Evolutionary conservation across 1,140 invertebrate genomes (phyloP).

Genomic region (Battus philenor): DNA sequence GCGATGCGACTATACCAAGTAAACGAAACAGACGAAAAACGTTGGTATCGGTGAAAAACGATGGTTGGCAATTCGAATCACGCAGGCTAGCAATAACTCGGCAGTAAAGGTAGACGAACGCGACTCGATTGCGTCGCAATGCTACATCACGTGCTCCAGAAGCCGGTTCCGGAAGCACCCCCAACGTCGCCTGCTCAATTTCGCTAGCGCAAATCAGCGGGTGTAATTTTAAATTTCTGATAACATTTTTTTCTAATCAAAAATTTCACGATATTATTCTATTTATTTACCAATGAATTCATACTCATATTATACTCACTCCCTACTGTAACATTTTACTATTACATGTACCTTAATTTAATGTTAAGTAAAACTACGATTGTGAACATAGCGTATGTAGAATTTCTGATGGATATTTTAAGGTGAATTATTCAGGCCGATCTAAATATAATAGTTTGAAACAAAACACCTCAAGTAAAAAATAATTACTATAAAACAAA

Average conservation of each 20-base stretch:
- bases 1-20: slow-evolving; percentile 43
- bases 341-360: no score
- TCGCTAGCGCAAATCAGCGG: slow-evolving; percentile 17
- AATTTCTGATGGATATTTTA: no score
- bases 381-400: no score
- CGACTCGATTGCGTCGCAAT: slow-evolving; percentile 39
- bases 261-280: no score
- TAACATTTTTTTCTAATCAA: neutral
- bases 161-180: slow-evolving; percentile 41
- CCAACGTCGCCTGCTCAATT: slow-evolving; percentile 25
- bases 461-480: no score
- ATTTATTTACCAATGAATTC: no score
- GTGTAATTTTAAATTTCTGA: slow-evolving; percentile 1
- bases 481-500: no score
- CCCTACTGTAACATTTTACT: no score
- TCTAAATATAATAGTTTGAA: no score
- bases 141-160: slow-evolving; percentile 63
- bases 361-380: no score
- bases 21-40: slow-evolving; percentile 40
- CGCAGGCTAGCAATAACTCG: slow-evolving; percentile 66
- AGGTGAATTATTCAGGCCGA: no score
- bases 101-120: slow-evolving; percentile 60
- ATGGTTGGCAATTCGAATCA: slow-evolving; percentile 65
- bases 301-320: no score
- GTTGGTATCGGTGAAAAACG: slow-evolving; percentile 44